A percentile compares a stretch with the other conserved stretches of the same genome.
Evolutionary conservation across 2,797 vertebrate species (phyloP).

Genomic region (Nyctalus aviator): DNA sequence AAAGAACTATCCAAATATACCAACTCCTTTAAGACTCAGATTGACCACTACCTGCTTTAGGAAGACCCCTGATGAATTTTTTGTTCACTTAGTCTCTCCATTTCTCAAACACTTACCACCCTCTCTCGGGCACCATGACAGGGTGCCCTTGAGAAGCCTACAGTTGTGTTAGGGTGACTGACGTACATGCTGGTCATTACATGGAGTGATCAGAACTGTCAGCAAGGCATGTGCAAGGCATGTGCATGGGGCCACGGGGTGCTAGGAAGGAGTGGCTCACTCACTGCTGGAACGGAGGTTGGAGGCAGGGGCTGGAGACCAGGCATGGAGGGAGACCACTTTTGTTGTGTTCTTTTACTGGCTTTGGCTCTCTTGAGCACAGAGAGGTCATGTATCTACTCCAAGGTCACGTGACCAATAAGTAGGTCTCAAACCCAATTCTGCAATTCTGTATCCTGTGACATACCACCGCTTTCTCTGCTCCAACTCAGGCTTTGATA

Average conservation of each 20-base stretch:
- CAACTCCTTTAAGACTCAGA: background rate
- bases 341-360: background rate
- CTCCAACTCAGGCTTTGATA: background rate
- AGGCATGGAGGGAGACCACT: background rate
- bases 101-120: constrained; percentile 1
- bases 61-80: background rate
- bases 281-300: background rate
- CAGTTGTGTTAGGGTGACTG: background rate
- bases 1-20: background rate
- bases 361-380: background rate
- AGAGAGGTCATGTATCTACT: background rate
- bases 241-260: too few species aligned
- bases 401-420: background rate
- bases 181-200: background rate
- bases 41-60: background rate
- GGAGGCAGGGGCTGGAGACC: background rate
- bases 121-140: background rate
- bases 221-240: background rate
- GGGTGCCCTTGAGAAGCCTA: background rate
- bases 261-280: background rate
- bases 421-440: background rate
- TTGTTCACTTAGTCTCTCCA: background rate
- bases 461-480: background rate
- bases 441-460: background rate
- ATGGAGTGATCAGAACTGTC: background rate